Evolutionary conservation across 2,113 vertebrate genomes (phyloP).

Genomic region (Callorhinus ursinus): DNA sequence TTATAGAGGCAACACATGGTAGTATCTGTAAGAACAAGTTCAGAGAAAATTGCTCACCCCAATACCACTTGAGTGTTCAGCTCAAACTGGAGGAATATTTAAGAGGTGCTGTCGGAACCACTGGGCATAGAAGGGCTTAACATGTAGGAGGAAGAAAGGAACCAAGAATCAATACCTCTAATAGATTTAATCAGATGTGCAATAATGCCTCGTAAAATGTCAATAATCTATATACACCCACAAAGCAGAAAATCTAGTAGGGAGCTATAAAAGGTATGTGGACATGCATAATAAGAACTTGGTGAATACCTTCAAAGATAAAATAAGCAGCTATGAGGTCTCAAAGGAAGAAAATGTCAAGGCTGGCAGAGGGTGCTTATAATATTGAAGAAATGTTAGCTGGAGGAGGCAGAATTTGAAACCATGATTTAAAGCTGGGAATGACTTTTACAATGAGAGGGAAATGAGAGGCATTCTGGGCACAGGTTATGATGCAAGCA

Average conservation of each 20-base stretch:
- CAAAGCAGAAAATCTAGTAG: neutral
- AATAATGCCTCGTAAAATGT: neutral
- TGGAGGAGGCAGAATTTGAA: neutral
- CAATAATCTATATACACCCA: neutral
- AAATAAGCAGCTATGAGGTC: neutral
- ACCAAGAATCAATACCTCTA: neutral
- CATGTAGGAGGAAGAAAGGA: neutral
- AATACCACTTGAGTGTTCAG: neutral
- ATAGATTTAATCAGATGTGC: neutral
- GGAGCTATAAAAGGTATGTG: neutral
- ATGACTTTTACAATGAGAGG: neutral
- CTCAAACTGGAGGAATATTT: neutral
- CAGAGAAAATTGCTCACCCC: neutral
- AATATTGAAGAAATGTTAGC: neutral
- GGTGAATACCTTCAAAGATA: neutral
- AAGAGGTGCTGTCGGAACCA: neutral
- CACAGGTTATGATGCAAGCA: neutral
- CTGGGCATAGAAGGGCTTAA: neutral
- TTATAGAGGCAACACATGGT: neutral
- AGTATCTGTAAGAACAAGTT: neutral
- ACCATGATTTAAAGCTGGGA: neutral
- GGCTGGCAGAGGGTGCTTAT: neutral
- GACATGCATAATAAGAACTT: neutral
- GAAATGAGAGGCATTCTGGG: neutral
- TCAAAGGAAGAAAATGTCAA: neutral